Evolutionary conservation across 2,113 vertebrate species (phyloP).

Genomic region (Petroica traversi): DNA sequence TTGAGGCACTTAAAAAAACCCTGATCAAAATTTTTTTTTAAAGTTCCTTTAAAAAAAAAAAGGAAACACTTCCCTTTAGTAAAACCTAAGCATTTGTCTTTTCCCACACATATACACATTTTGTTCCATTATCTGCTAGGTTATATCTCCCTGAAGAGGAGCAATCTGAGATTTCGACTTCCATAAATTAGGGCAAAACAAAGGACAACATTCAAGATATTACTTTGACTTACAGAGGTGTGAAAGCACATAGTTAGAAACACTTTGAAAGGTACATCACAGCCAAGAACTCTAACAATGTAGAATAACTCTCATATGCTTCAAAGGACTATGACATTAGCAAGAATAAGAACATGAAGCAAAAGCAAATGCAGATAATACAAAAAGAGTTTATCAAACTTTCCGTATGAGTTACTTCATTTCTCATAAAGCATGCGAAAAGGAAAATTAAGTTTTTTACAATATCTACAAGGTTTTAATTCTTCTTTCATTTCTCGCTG

Average conservation of each 20-base stretch:
- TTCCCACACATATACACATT: accelerated
- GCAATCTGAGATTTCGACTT: background rate
- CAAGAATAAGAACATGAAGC: background rate
- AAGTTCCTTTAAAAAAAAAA: background rate
- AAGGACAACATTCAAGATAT: background rate
- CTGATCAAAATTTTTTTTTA: background rate
- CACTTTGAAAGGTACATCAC: background rate
- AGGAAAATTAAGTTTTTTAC: background rate
- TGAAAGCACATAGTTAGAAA: background rate
- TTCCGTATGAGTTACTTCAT: background rate
- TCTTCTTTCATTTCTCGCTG: no score
- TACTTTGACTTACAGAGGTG: background rate
- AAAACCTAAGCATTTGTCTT: background rate
- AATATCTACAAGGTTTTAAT: background rate
- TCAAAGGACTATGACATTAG: background rate
- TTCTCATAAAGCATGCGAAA: background rate
- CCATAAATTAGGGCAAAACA: background rate
- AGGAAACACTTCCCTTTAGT: background rate
- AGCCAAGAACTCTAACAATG: background rate
- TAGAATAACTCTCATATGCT: background rate
- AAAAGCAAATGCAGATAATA: background rate
- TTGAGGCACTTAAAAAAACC: background rate
- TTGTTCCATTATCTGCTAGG: background rate
- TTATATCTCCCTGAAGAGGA: background rate
- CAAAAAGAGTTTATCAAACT: background rate